A percentile compares a stretch with the other conserved stretches of the same genome.
Conservation (phyloP, 2,113 vertebrate genomes). For the Cairina moschata region DNA sequence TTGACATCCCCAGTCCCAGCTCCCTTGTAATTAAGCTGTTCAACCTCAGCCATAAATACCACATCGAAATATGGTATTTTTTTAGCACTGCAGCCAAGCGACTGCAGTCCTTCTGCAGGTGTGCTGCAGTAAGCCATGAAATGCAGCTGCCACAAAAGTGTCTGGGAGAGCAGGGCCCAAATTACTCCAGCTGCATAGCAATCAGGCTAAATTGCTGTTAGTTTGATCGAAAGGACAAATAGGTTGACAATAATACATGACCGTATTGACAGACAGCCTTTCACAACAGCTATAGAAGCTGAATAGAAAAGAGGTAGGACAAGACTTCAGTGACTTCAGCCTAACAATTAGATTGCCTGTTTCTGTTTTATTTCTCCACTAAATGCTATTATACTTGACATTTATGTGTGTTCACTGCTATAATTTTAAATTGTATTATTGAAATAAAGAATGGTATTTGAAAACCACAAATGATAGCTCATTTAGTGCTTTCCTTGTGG, state of each 20-base stretch:
- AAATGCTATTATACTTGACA: slow-evolving; percentile 29
- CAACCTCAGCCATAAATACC: background rate
- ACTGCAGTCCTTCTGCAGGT: slow-evolving; percentile 50
- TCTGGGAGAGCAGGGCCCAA: background rate
- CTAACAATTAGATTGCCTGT: background rate
- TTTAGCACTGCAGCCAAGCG: background rate
- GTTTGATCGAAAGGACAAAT: slow-evolving; percentile 16
- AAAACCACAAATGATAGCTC: background rate
- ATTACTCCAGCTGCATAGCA: slow-evolving; percentile 29
- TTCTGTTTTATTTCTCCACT: slow-evolving; percentile 35
- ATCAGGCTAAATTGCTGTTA: slow-evolving; percentile 11
- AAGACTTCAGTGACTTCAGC: background rate
- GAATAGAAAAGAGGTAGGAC: background rate
- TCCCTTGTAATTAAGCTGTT: background rate
- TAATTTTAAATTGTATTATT: slow-evolving; percentile 33
- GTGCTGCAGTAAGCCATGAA: slow-evolving; percentile 57
- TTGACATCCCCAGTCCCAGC: background rate
- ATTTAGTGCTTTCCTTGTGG: background rate
- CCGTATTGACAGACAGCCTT: background rate
- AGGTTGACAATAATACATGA: background rate
- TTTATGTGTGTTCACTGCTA: background rate
- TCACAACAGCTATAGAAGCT: background rate
- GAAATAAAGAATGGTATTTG: background rate
- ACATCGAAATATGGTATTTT: background rate
- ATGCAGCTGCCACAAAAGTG: slow-evolving; percentile 42